Evolutionary conservation across 1,140 invertebrate species (phyloP), one percentile per base, ranked within the genome.

Genomic region (Danaus melanippus): DNA sequence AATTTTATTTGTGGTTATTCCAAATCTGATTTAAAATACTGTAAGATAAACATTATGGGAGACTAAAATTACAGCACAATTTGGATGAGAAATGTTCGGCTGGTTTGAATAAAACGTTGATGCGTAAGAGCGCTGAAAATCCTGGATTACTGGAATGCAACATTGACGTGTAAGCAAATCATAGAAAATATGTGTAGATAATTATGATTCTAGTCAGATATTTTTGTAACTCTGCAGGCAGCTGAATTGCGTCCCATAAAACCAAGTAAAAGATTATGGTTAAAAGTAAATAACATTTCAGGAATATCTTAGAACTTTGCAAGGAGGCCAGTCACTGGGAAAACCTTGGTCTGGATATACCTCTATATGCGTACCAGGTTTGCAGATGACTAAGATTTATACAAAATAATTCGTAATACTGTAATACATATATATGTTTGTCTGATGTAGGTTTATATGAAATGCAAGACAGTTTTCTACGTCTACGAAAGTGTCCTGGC

Each of bases 121-220:
- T 96, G 87, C 86, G 89, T 46, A 90, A 90, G 32, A 93, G 91
- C 69, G 75, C 79, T 7, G 89, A 89, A 55, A 89, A 89, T 61
- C 89, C 86, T 46, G 91, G 92, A 2, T 83, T 94, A 47, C 71
- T 96, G 46, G 93, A 95, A 79, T 92, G 92, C 69, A 96, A 96
- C 76, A 92, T 96, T 55, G 92, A 95, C 81, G 89, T 88, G 91
- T 92, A 86, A 75, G 77, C 68, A 49, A 32, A 5, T 32, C 21
- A 7, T 3, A 32, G 21, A 7, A 32, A 32, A 5, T 3, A 7
- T 32, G 6, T 32, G 6, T 32, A 32, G 2, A 15, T 15, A 15
- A 15, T 15, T 15, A 15, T 15, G 15, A 1, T 15, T 1, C 15
- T 15, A 15, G 15, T 15, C 15, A 3, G 15, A 15, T 15, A 15